Conservation (phyloP, 1,140 invertebrate species). For the Halictus rubicundus region DNA sequence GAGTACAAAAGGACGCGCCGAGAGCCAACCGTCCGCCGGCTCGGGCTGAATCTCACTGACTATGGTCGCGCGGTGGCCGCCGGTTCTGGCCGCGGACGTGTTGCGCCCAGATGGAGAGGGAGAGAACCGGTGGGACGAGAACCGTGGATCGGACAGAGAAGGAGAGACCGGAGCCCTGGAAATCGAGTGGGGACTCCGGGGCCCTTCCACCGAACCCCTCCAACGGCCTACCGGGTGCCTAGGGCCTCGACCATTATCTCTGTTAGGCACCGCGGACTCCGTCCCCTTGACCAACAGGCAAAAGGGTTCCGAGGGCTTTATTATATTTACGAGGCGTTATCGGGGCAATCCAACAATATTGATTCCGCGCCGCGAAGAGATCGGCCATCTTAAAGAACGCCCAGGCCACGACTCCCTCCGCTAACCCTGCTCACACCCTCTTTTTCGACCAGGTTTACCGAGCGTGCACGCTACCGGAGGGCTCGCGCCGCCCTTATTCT, state of each 20-base stretch:
- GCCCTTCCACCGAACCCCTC: constrained; percentile 54
- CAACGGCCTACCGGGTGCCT: constrained; percentile 51
- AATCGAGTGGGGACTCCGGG: constrained; percentile 17
- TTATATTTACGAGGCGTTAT: constrained; percentile 79
- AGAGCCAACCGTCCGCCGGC: constrained; percentile 65
- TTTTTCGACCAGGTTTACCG: neutral
- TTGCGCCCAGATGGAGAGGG: constrained; percentile 40
- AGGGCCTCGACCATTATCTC: constrained; percentile 67
- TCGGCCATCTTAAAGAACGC: constrained; percentile 63
- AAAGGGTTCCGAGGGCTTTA: constrained; percentile 68
- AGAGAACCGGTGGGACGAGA: neutral
- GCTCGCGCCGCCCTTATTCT: constrained; percentile 46
- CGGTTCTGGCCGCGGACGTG: constrained; percentile 51
- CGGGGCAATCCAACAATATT: constrained; percentile 76
- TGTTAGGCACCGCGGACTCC: constrained; percentile 35
- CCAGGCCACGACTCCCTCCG: constrained; percentile 35
- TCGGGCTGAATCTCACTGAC: constrained; percentile 75
- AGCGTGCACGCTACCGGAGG: constrained; percentile 55
- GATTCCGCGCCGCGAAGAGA: constrained; percentile 71
- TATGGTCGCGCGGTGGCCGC: constrained; percentile 54
- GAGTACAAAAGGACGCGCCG: constrained; percentile 28
- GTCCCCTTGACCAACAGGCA: neutral
- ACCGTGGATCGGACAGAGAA: neutral
- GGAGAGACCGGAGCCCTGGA: neutral
- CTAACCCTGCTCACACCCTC: neutral